Conservation (phyloP, 2,113 vertebrate genomes). For the Ictalurus furcatus region DNA sequence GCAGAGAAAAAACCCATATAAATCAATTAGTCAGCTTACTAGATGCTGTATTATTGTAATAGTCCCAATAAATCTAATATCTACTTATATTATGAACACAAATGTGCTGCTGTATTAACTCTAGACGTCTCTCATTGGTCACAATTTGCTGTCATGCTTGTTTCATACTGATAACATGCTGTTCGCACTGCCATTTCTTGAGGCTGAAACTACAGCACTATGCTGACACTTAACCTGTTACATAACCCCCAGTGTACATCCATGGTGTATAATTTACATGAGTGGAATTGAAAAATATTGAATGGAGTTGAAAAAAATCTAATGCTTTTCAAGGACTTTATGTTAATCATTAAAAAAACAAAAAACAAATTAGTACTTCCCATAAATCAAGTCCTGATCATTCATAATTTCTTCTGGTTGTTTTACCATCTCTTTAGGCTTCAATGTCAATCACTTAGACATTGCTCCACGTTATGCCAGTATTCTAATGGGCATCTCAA, state of each 20-base stretch:
- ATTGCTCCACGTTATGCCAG: conserved; percentile 98
- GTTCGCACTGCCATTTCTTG: background rate
- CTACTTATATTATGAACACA: background rate
- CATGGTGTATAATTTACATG: background rate
- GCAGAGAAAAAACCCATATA: background rate
- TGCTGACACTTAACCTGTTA: background rate
- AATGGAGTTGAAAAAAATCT: background rate
- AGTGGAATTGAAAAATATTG: background rate
- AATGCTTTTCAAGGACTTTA: background rate
- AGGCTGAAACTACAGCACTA: background rate
- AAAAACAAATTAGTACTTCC: background rate
- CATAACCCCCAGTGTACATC: too few relatives aligned
- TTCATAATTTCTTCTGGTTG: background rate
- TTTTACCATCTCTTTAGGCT: conserved; percentile 72
- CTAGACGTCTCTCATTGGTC: background rate
- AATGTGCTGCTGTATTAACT: background rate
- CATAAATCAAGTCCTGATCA: background rate
- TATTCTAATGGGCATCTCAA: conserved; percentile 99
- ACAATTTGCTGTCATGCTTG: background rate
- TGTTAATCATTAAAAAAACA: background rate
- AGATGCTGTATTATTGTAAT: background rate
- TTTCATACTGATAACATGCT: background rate
- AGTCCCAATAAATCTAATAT: background rate
- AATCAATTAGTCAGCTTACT: background rate
- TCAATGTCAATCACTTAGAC: conserved; percentile 98